Percentiles rank a stretch among this genome's conserved stretches.
These are phyloP conservation scores for Listrodromus nycthemerus DNA, from an alignment of 2,888 invertebrate species.

Conservation along the genomic window DNA sequence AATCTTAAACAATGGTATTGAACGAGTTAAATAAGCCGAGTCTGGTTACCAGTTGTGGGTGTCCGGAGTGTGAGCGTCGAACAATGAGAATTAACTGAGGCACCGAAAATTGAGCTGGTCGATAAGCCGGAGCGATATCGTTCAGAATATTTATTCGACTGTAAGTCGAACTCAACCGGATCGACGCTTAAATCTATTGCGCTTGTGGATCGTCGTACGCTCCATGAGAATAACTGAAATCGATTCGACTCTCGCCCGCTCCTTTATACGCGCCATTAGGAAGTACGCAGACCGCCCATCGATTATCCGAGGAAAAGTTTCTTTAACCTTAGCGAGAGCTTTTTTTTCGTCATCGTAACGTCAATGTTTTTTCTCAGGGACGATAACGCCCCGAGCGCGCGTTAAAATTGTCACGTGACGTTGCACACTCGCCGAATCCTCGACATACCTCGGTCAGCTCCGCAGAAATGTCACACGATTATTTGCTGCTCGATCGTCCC, in stretches of 20 bases:
- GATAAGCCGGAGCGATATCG: background rate
- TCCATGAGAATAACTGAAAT: conserved; percentile 59
- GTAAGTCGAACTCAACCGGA: background rate
- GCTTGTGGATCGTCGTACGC: conserved; percentile 44
- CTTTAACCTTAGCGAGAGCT: conserved; percentile 55
- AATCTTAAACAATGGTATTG: no score
- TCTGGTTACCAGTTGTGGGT: no score
- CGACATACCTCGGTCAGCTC: background rate
- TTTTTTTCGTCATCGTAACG: conserved; percentile 40
- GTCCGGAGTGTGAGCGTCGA: background rate
- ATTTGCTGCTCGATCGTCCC: background rate
- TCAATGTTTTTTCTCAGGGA: background rate
- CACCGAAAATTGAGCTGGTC: background rate
- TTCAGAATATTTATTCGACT: background rate
- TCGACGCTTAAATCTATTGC: conserved; percentile 31
- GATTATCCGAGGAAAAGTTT: conserved; percentile 60
- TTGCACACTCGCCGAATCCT: background rate
- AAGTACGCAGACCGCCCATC: conserved; percentile 1
- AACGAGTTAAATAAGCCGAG: background rate
- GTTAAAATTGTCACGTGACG: background rate
- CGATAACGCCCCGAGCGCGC: background rate
- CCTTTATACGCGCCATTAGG: conserved; percentile 62
- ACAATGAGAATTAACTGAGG: background rate
- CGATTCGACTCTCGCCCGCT: conserved; percentile 34
- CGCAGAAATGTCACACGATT: background rate